A percentile compares a stretch with the other conserved stretches of the same genome.
phyloP scores from a whole-genome alignment of 2,113 vertebrate genomes.

The Phalacrocorax aristotelis region DNA sequence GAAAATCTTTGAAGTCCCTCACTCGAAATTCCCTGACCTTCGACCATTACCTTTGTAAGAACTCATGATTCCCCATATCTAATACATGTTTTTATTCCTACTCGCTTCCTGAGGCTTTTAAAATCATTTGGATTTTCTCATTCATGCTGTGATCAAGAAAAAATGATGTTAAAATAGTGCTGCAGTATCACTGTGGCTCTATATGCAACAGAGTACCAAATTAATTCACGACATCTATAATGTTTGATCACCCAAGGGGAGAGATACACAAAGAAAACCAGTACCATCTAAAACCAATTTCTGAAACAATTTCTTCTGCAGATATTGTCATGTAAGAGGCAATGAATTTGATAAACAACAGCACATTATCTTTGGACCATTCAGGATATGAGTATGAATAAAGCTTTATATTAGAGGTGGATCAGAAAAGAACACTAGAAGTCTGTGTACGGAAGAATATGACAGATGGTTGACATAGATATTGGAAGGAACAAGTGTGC shows the following conservation, averaged over 20 bases:
- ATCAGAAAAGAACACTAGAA: not conserved
- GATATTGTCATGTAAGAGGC: constrained; percentile 1
- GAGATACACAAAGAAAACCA: not conserved
- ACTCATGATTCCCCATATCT: not conserved
- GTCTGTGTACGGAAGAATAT: not conserved
- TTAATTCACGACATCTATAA: constrained; percentile 26
- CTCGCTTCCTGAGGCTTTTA: not conserved
- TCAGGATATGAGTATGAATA: not conserved
- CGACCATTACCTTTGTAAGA: not conserved
- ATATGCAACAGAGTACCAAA: not conserved
- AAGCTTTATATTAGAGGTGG: not conserved
- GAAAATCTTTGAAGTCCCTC: not conserved
- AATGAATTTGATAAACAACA: constrained; percentile 23
- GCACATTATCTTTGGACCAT: not conserved
- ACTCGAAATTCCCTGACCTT: not conserved
- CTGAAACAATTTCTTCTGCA: constrained; percentile 10
- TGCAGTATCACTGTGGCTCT: not conserved
- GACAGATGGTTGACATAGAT: not conserved
- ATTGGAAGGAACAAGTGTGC: not conserved
- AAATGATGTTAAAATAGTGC: not conserved
- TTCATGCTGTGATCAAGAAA: not conserved
- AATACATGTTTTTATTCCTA: not conserved
- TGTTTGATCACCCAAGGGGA: constrained; percentile 7
- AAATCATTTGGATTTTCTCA: not conserved
- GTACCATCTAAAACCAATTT: constrained; percentile 35